Base-by-base conservation (phyloP, 2,797 vertebrate species). In the Pteronotus mesoamericanus region DNA sequence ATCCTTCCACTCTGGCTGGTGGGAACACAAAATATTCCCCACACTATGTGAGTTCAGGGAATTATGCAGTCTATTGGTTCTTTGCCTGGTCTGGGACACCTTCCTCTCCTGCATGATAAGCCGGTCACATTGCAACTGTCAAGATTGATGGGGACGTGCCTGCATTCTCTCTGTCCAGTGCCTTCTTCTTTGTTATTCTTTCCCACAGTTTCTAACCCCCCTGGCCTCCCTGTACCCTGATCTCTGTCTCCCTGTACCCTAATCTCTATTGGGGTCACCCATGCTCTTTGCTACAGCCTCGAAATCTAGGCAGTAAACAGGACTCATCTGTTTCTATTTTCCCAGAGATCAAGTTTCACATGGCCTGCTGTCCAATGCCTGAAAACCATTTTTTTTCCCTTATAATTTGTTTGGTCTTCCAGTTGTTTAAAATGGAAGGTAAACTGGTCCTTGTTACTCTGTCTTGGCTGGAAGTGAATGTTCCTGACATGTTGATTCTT, bases 331-430 rank as follows among this genome's bases (percentile, higher is more conserved):
- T 64, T 94, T 84, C 44, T 92, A 0, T 87, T 85, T 95, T 85
- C 64, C 39, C 16, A 91, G 79, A 22, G 26, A 74, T 91, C 53
- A 92, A 79, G n/a, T 82, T 34, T 84, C 34, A 80, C 3, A 3
- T 18, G 48, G 29, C 9, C 53, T 78, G 16, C 75, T 89, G 79
- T 68, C 9, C 10, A 86, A 44, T 68, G 51, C 86, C 53, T 93
- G 57, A 80, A 78, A 85, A 85, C n/a, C 8, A 22, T 18, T 10
- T 46, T 51, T 48, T 34, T 14, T 32, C 24, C 24, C 21, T 16
- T 57, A 16, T 82, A 34, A 90, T 95, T 94, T 92, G 42, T 95
- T 95, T 92, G 72, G 42, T 90, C 14, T 95, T 88, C 59, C 85
- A 71, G 32, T 46, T 91, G n/a, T 69, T 95, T 93, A 89, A 84